A percentile compares a stretch with the other conserved stretches of the same genome.
These are phyloP conservation scores for Centruroides sculpturatus DNA, from an alignment of 1,140 invertebrate species.

Conservation along the genomic window DNA sequence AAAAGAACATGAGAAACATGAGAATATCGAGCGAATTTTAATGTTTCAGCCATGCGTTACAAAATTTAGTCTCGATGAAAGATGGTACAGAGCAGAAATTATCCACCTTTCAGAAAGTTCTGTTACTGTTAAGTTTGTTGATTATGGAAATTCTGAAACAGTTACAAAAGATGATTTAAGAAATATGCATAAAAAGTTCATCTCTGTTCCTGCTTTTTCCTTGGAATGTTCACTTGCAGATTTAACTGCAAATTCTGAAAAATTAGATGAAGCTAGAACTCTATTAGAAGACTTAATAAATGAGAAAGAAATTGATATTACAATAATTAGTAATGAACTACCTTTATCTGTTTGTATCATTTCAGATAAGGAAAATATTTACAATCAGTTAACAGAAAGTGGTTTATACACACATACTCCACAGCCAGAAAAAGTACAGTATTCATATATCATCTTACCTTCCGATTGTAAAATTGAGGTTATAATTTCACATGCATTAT, in stretches of 20 bases:
- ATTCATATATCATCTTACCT: neutral
- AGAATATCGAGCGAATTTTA: neutral
- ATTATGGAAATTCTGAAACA: conserved; percentile 21
- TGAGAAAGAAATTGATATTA: conserved; percentile 9
- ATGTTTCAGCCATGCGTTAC: conserved; percentile 41
- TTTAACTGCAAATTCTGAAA: conserved; percentile 1
- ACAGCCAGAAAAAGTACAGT: neutral
- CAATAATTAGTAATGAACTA: neutral
- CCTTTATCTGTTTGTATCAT: conserved; percentile 2
- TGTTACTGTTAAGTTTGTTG: conserved; percentile 55
- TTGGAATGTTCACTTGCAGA: conserved; percentile 6
- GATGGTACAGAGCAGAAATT: conserved; percentile 65
- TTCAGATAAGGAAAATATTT: neutral
- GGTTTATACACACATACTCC: conserved; percentile 2
- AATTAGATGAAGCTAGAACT: neutral
- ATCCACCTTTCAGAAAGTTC: conserved; percentile 48
- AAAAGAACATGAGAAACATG: neutral
- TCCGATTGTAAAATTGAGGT: neutral
- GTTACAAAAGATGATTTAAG: conserved; percentile 38
- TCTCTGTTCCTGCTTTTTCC: conserved; percentile 37
- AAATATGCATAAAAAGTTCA: conserved; percentile 45
- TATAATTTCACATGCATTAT: too few relatives aligned
- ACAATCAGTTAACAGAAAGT: neutral
- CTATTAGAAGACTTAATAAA: conserved; percentile 3
- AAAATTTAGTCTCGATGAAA: conserved; percentile 50